A percentile compares a stretch with the other conserved stretches of the same genome.
These are phyloP conservation scores for Scaeva pyrastri DNA, from an alignment of 2,888 invertebrate species.

Conservation along the genomic window DNA sequence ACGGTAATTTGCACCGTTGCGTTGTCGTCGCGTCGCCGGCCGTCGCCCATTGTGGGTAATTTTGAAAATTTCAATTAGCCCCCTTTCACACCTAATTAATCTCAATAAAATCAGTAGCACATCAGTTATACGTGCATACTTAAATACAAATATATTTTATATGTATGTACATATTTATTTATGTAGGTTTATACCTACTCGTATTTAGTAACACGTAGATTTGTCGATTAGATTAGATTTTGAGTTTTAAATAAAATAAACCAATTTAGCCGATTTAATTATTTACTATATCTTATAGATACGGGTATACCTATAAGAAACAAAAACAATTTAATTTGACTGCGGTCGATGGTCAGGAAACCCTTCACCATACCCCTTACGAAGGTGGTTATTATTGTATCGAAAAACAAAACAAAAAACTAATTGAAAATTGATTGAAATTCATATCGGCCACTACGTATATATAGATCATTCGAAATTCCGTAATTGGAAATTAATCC, in stretches of 20 bases:
- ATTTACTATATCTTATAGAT: too few species aligned
- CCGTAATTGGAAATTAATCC: slow-evolving; percentile 83
- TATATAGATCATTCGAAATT: slow-evolving; percentile 53
- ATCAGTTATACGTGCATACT: too few species aligned
- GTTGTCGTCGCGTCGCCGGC: too few species aligned
- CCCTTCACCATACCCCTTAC: background rate
- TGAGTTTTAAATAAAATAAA: slow-evolving; percentile 55
- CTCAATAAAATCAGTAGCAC: slow-evolving; percentile 63
- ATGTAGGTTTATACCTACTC: background rate
- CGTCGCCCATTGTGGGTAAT: slow-evolving; percentile 30
- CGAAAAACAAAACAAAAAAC: slow-evolving; percentile 30
- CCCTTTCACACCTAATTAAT: slow-evolving; percentile 71
- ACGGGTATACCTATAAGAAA: slow-evolving; percentile 42
- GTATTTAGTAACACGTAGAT: slow-evolving; percentile 47
- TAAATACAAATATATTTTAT: too few species aligned
- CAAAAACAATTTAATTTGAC: slow-evolving; percentile 12
- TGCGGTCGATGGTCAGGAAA: slow-evolving; percentile 26
- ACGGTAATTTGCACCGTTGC: slow-evolving; percentile 27
- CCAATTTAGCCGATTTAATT: slow-evolving; percentile 65
- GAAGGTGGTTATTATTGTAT: background rate
- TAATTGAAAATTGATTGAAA: slow-evolving; percentile 75
- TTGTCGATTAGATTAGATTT: slow-evolving; percentile 61
- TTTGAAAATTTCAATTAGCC: slow-evolving; percentile 62
- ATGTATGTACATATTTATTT: background rate
- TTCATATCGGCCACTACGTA: slow-evolving; percentile 54